Evolutionary conservation across 1,140 invertebrate species (phyloP).

Genomic region (Cherax destructor): DNA sequence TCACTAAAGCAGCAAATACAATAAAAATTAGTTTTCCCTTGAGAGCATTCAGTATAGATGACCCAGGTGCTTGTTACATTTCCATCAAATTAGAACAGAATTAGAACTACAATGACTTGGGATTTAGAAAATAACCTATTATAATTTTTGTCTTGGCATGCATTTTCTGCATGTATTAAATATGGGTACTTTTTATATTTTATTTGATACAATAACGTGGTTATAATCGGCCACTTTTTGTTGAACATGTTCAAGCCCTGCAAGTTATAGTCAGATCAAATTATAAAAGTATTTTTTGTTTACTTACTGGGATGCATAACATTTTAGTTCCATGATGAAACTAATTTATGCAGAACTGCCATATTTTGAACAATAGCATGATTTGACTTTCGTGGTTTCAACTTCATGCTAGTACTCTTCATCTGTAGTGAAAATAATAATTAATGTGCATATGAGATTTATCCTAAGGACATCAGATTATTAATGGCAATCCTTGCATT

Average conservation of each 20-base stretch:
- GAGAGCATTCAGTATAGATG: slow-evolving; percentile 17
- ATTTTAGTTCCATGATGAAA: background rate
- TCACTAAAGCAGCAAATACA: background rate
- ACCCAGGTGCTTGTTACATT: slow-evolving; percentile 18
- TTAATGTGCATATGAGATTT: no score
- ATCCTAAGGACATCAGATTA: no score
- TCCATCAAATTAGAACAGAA: background rate
- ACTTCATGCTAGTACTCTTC: background rate
- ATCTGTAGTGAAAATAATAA: no score
- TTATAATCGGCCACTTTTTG: background rate
- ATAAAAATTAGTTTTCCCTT: background rate
- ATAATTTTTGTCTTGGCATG: background rate
- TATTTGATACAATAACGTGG: background rate
- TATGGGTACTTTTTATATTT: background rate
- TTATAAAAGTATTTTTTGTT: background rate
- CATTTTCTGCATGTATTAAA: background rate
- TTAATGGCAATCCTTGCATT: no score
- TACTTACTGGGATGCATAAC: background rate
- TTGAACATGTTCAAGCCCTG: background rate
- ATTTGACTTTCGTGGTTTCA: background rate
- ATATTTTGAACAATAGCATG: slow-evolving; percentile 7
- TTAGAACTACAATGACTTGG: background rate
- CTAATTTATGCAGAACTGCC: slow-evolving; percentile 2
- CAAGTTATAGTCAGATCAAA: background rate
- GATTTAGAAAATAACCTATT: background rate